Percentiles rank a stretch among this genome's conserved stretches.
phyloP scores from a whole-genome alignment of 2,888 invertebrate genomes.

The Caprella mutica region DNA sequence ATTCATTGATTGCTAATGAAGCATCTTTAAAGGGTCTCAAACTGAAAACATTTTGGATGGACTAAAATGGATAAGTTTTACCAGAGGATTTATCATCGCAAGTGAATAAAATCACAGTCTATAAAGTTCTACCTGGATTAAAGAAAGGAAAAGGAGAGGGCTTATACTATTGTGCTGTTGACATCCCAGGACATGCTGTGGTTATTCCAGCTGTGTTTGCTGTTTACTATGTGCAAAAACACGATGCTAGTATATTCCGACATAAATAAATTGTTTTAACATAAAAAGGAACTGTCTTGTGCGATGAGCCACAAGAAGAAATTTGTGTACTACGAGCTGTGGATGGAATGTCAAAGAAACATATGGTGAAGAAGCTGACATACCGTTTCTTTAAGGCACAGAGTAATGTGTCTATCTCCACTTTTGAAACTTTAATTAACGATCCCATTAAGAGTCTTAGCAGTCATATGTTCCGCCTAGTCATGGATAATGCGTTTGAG shows the following conservation, averaged over 20 bases:
- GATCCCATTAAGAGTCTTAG: no score
- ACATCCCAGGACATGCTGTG: background rate
- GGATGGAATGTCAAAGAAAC: no score
- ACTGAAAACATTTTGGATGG: background rate
- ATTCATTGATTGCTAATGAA: background rate
- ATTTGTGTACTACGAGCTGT: no score
- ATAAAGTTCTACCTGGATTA: background rate
- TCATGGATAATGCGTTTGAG: no score
- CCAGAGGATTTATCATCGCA: background rate
- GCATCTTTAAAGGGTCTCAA: background rate
- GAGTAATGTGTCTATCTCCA: no score
- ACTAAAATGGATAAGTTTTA: background rate
- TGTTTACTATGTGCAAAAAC: background rate
- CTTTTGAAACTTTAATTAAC: no score
- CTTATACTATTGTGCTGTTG: background rate
- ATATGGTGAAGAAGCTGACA: no score
- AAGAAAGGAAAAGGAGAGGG: background rate
- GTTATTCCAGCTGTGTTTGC: constrained; percentile 1
- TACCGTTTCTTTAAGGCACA: background rate
- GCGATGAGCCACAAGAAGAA: no score
- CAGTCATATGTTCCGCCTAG: no score
- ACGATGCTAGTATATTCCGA: background rate
- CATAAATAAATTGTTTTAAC: background rate
- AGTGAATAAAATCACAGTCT: background rate
- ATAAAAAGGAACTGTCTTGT: background rate